Evolutionary conservation across 2,113 vertebrate genomes (phyloP).

Genomic region (Protobothrops mucrosquamatus): DNA sequence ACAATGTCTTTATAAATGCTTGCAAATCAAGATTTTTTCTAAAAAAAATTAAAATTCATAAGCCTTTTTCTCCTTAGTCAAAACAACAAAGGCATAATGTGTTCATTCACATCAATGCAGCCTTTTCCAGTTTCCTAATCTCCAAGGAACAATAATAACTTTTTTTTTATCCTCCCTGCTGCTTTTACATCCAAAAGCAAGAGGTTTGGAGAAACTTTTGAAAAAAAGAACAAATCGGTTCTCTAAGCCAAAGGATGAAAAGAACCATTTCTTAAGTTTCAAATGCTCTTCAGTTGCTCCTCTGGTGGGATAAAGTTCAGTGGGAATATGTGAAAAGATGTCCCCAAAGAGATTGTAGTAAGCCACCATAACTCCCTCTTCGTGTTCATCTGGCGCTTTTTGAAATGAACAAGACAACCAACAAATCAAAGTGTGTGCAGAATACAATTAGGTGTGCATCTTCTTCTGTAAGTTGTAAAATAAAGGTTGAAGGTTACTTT

Average conservation of each 20-base stretch:
- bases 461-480: conserved; percentile 23
- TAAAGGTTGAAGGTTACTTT: conserved; percentile 11
- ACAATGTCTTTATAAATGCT: conserved; percentile 60
- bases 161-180: conserved; percentile 41
- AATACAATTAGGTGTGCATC: neutral
- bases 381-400: neutral
- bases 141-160: conserved; percentile 38
- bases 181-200: conserved; percentile 51
- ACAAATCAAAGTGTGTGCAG: conserved; percentile 10
- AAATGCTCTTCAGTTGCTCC: neutral
- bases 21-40: conserved; percentile 63
- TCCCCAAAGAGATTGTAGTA: conserved; percentile 24
- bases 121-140: conserved; percentile 34
- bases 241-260: conserved; percentile 15
- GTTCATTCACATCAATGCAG: conserved; percentile 48
- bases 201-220: neutral
- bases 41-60: conserved; percentile 65
- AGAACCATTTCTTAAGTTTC: conserved; percentile 35
- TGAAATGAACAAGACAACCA: conserved; percentile 43
- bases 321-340: conserved; percentile 34
- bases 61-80: conserved; percentile 40
- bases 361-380: neutral
- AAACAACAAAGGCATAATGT: conserved; percentile 57
- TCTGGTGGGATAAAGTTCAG: neutral
- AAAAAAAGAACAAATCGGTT: neutral